Evolutionary conservation across 2,797 vertebrate species (phyloP).

Genomic region (Typhlichthys eigenmanni): DNA sequence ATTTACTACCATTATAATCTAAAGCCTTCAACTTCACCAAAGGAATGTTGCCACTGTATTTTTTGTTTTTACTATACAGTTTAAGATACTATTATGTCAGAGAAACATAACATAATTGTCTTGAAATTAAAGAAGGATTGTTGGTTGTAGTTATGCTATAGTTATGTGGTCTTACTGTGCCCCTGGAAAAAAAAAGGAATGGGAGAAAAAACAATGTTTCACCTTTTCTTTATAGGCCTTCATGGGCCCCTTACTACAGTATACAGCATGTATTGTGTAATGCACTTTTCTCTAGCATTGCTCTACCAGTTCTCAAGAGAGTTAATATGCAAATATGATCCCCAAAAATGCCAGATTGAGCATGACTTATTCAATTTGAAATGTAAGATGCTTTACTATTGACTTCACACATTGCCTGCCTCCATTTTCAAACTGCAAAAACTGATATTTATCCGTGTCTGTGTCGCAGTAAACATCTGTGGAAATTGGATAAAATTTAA

Average conservation of each 20-base stretch:
- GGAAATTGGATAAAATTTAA: slow-evolving; percentile 42
- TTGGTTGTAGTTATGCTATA: no score
- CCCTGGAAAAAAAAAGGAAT: slow-evolving; percentile 63
- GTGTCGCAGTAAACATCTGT: slow-evolving; percentile 37
- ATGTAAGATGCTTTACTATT: slow-evolving; percentile 25
- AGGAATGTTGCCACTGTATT: no score
- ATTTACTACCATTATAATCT: no score
- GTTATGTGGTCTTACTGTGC: slow-evolving; percentile 23
- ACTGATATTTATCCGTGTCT: slow-evolving; percentile 27
- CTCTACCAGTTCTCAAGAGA: slow-evolving; percentile 29
- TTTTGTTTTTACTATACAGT: no score
- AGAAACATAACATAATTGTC: no score
- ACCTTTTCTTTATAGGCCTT: slow-evolving; percentile 32
- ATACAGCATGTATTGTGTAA: slow-evolving; percentile 20
- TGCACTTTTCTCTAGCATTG: slow-evolving; percentile 11
- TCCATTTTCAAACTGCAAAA: slow-evolving; percentile 39
- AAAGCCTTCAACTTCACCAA: slow-evolving; percentile 22
- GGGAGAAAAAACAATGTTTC: slow-evolving; percentile 30
- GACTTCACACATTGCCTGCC: slow-evolving; percentile 24
- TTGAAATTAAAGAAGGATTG: no score
- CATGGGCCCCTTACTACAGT: slow-evolving; percentile 13
- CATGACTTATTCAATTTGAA: slow-evolving; percentile 40
- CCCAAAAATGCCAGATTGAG: slow-evolving; percentile 12
- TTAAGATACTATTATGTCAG: no score
- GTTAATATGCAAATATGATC: slow-evolving; percentile 19